Evolutionary conservation across 2,113 vertebrate genomes (phyloP), one percentile per base, ranked within the genome.

Genomic region (Eupsittula cactorum): DNA sequence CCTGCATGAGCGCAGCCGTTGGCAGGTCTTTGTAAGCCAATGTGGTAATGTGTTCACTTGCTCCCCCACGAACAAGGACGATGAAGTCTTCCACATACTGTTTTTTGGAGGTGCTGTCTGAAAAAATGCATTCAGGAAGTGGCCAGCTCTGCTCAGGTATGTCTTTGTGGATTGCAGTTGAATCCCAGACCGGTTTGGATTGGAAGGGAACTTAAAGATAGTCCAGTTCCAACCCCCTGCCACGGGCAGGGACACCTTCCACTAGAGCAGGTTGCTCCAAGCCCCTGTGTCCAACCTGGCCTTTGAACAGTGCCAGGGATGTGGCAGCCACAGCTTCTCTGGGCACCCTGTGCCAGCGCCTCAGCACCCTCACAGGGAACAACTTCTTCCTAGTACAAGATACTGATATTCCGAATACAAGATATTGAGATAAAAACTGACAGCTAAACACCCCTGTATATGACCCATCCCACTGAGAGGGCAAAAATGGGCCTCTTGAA

Each of bases 11-110:
- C 0, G 98, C 84, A 1, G 98, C 97, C 0, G 98, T 98, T 0
- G 99, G 99, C 49, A 99, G 97, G 35, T 98, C 96, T 64, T 84
- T 98, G 78, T 98, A 96, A 7, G 98, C 97, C 95, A 99, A 86
- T 0, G 97, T 9, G 1, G 98, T 91, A 50, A 99, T 63, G 3
- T 98, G 82, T 39, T 99, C 98, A 5, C 98, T 99, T 4, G 97
- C 98, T 16, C 99, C 99, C 0, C 99, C 99, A 10, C 95, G 98
- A 2, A 99, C 97, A 1, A 98, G 88, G 16, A 90, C 97, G 0
- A 98, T 42, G 73, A 99, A 98, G 83, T 99, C 99, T 35, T 99
- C 97, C 71, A 99, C 98, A 41, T 97, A 82, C 41, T 31, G 87
- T 18, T 97, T 97, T 73, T 49, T 83, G 86, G 65, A 42, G 50